These are phyloP conservation scores for Ashinkailepas kermadecensis DNA, from an alignment of 2,888 invertebrate genomes.

Conservation along the genomic window DNA sequence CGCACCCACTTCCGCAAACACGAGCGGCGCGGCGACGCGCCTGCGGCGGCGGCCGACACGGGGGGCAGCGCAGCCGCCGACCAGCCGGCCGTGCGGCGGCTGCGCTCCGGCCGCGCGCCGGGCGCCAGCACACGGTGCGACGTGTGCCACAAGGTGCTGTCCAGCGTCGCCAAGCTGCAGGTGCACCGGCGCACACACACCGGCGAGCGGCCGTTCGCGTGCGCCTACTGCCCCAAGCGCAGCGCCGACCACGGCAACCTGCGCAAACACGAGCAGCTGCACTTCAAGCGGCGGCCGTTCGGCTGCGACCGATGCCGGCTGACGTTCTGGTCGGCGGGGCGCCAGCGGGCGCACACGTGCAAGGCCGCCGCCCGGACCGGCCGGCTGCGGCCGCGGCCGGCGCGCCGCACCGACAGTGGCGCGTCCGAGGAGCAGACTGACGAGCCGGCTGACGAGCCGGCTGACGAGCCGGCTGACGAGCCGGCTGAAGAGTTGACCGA, in stretches of 20 bases:
- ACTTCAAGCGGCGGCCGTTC: slow-evolving; percentile 31
- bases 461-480: too few relatives aligned
- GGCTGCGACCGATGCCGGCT: slow-evolving; percentile 90
- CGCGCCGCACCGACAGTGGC: slow-evolving; percentile 34
- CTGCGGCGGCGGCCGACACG: background rate
- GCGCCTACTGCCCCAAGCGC: background rate
- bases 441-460: too few relatives aligned
- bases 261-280: background rate
- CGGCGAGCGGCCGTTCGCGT: background rate
- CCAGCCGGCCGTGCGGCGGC: background rate
- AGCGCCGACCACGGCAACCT: background rate
- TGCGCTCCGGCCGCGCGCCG: background rate
- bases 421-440: too few relatives aligned
- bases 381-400: slow-evolving; percentile 39
- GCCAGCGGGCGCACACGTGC: slow-evolving; percentile 68
- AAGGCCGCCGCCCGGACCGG: background rate
- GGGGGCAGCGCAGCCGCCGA: background rate
- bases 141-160: background rate
- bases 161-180: background rate
- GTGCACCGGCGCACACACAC: background rate
- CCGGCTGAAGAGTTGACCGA: too few relatives aligned
- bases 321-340: slow-evolving; percentile 88
- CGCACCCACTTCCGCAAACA: background rate
- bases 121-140: background rate
- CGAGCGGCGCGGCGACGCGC: background rate